A percentile compares a stretch with the other conserved stretches of the same genome.
Conservation (phyloP, 2,797 vertebrate genomes). For the Eulemur albifrons region DNA sequence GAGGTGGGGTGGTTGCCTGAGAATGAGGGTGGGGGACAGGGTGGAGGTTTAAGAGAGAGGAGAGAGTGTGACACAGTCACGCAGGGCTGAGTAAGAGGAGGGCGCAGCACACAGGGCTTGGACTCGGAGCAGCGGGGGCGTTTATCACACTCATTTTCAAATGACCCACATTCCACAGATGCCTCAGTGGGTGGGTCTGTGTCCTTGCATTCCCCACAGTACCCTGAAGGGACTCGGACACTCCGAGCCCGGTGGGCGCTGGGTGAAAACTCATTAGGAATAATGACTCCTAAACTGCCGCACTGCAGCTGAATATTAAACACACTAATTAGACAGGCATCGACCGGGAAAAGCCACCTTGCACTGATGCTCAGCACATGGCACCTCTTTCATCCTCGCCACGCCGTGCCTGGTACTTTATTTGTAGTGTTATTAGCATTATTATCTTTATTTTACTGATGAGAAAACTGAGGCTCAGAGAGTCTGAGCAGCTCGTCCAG, state of each 20-base stretch:
- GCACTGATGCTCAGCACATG: fast-evolving
- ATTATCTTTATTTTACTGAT: background rate
- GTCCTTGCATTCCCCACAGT: background rate
- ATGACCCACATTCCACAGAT: background rate
- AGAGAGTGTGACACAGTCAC: background rate
- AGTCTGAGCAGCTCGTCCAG: background rate
- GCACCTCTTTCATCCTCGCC: background rate
- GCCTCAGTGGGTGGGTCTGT: background rate
- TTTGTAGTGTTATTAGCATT: fast-evolving
- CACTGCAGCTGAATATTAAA: fast-evolving
- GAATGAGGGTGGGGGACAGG: background rate
- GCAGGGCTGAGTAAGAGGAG: background rate
- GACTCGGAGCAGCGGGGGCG: background rate
- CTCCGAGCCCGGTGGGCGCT: background rate
- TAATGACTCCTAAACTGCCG: background rate
- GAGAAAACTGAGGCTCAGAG: background rate
- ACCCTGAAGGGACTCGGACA: background rate
- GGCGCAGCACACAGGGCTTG: background rate
- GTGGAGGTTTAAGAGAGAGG: background rate
- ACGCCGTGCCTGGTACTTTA: fast-evolving
- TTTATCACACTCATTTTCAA: background rate
- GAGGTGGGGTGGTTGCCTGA: background rate
- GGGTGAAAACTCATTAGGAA: fast-evolving
- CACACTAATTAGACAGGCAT: too few relatives aligned
- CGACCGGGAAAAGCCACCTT: background rate